Conservation (phyloP, 35 echinoderm and acorn worm species). For the Heliocidaris erythrogramma region DNA sequence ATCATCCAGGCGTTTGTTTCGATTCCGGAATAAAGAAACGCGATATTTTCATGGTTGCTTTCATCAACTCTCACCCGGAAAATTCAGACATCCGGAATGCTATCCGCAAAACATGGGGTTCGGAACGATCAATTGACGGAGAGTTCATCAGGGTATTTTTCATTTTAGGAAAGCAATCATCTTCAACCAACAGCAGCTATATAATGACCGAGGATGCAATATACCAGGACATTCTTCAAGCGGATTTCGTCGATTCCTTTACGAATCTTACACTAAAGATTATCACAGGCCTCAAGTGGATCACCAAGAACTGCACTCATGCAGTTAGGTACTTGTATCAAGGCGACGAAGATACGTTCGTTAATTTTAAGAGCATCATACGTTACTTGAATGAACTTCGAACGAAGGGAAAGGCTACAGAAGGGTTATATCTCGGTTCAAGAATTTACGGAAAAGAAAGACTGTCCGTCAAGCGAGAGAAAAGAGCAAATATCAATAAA, state of each 20-base stretch:
- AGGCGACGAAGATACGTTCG: slow-evolving; percentile 71
- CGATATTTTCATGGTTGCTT: slow-evolving; percentile 29
- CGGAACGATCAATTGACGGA: neutral
- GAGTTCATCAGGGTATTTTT: slow-evolving; percentile 42
- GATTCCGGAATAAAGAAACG: neutral
- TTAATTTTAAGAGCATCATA: slow-evolving; percentile 20
- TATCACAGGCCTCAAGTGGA: slow-evolving; percentile 59
- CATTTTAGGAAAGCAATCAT: slow-evolving; percentile 24
- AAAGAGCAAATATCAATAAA: neutral
- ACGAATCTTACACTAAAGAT: slow-evolving; percentile 61
- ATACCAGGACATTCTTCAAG: slow-evolving; percentile 67
- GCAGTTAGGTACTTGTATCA: slow-evolving; percentile 48
- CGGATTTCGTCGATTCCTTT: slow-evolving; percentile 57
- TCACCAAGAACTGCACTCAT: slow-evolving; percentile 26
- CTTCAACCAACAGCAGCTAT: neutral
- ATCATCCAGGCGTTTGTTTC: slow-evolving; percentile 47
- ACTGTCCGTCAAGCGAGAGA: neutral
- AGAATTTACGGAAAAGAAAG: slow-evolving; percentile 31
- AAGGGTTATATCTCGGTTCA: slow-evolving; percentile 46
- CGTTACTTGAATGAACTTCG: slow-evolving; percentile 33
- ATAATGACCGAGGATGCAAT: slow-evolving; percentile 25
- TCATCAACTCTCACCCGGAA: slow-evolving; percentile 33
- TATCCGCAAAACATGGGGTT: slow-evolving; percentile 61
- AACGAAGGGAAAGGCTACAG: slow-evolving; percentile 5
- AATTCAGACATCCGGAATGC: slow-evolving; percentile 33